Conservation (phyloP, 2,797 vertebrate species). For the Sebastes melanostomus region DNA sequence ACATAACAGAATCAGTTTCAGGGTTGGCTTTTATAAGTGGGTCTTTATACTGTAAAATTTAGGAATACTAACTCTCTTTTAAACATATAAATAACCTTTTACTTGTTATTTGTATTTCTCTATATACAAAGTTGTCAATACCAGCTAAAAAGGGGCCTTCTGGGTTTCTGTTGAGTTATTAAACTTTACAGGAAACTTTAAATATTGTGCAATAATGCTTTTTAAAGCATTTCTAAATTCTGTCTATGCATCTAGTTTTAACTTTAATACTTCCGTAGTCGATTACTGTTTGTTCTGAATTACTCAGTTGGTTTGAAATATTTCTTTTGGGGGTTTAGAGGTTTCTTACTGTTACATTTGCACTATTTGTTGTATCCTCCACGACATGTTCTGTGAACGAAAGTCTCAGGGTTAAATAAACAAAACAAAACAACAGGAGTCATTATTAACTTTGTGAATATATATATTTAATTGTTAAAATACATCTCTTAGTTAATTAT, state of each 20-base stretch:
- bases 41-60: not conserved
- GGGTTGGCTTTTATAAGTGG: conserved; percentile 1
- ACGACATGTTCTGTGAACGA: conserved; percentile 49
- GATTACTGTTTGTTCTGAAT: not conserved
- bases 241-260: not conserved
- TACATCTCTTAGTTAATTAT: conserved; percentile 51
- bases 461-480: conserved; percentile 73
- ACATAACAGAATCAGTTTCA: not conserved
- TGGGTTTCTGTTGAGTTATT: not conserved
- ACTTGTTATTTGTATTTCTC: not conserved
- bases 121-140: not conserved
- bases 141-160: not conserved
- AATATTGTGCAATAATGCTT: not conserved
- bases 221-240: not conserved
- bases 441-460: conserved; percentile 39
- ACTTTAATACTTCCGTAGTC: not conserved
- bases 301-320: conserved; percentile 10
- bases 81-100: not conserved
- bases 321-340: conserved; percentile 5
- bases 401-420: conserved; percentile 56
- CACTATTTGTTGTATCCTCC: conserved; percentile 24
- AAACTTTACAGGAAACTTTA: too few relatives aligned
- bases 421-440: conserved; percentile 15
- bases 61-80: not conserved
- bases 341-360: conserved; percentile 13